Conservation (phyloP, 2,888 invertebrate genomes). For the Adelphocoris suturalis region DNA sequence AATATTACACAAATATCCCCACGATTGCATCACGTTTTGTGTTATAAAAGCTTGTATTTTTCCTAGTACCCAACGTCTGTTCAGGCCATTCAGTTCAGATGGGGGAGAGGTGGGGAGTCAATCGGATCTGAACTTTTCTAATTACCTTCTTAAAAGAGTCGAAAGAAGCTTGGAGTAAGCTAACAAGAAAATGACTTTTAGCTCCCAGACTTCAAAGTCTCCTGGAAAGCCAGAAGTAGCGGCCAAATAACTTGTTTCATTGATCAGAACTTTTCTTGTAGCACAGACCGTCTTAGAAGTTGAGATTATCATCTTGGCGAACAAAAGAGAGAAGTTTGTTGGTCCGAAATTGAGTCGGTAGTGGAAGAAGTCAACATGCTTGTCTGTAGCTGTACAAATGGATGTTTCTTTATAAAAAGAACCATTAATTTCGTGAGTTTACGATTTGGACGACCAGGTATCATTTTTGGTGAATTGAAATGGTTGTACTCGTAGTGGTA, state of each 20-base stretch:
- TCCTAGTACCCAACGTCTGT: too few species aligned
- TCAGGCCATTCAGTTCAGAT: too few species aligned
- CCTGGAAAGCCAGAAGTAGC: background rate
- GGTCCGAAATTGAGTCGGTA: background rate
- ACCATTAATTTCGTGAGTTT: too few species aligned
- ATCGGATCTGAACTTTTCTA: conserved; percentile 25
- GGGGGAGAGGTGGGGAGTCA: background rate
- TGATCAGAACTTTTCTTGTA: background rate
- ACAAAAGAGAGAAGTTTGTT: background rate
- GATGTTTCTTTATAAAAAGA: too few species aligned
- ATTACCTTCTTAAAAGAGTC: conserved; percentile 30
- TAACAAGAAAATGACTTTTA: conserved; percentile 18
- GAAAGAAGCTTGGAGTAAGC: background rate
- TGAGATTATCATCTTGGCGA: background rate
- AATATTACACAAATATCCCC: too few species aligned
- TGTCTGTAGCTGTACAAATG: too few species aligned
- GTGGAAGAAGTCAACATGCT: background rate
- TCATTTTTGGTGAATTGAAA: too few species aligned
- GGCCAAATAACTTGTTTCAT: conserved; percentile 28
- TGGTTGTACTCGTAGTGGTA: too few species aligned
- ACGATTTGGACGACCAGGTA: too few species aligned
- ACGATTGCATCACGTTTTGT: too few species aligned
- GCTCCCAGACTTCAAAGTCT: conserved; percentile 18
- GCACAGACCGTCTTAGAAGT: background rate
- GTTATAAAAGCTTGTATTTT: too few species aligned